Evolutionary conservation across 2,797 vertebrate genomes (phyloP), one percentile per base, ranked within the genome.

Genomic region (Urocyon cinereoargenteus): DNA sequence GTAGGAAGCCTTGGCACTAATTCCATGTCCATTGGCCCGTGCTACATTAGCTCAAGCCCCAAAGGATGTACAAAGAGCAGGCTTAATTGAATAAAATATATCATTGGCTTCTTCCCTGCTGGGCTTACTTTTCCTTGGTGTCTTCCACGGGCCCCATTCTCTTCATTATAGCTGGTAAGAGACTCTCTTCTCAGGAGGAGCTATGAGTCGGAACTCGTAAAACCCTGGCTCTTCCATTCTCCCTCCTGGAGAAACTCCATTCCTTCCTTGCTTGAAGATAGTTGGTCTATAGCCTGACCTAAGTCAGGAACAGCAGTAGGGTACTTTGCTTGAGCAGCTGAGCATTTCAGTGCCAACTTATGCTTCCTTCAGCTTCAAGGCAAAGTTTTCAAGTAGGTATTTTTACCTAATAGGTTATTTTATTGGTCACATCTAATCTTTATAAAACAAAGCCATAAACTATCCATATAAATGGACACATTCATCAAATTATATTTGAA

Each of bases 71-170:
- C 64, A 94, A 96, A 93, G 94, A 87, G 73, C 0, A 87, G 75
- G 36, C 61, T 97, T 96, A 95, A 95, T 53, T 82, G 86, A 97
- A 97, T 96, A 96, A 98, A 97, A 96, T 93, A 82, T 85, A 89
- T 96, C 78, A 64, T 6, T 93, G 96, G 24, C 22, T 94, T 83
- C 81, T 84, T 92, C 86, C 92, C 49, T 93, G 1, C 82, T 82
- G 55, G 40, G 16, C 62, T 96, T 14, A 24, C 24, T 66, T 3
- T 92, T 93, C 84, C 45, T 95, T 55, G 75, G 96, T 61, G 92
- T 77, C n/a, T 73, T 78, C 62, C 26, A 31, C 0, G 0, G 0
- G 62, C 55, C 59, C 16, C 1, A 45, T 82, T 86, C 21, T 81
- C 64, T 97, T 95, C 28, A 55, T 81, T 86, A 83, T 6, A 86